Evolutionary conservation across 37 sponge, comb jelly and placozoan species (phyloP).

Genomic region (Cladorhizidae sp.): DNA sequence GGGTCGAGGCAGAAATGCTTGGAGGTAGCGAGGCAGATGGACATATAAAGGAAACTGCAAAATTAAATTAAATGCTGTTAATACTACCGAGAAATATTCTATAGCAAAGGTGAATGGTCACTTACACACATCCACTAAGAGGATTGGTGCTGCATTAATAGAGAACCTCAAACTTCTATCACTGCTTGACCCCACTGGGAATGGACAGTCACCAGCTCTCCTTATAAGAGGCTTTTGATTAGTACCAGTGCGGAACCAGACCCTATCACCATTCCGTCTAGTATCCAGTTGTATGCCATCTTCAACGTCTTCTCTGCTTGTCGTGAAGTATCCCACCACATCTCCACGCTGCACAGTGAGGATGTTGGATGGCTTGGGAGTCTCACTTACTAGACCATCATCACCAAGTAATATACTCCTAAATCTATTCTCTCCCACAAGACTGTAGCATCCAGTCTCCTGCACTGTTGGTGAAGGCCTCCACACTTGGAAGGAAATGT

Average conservation of each 20-base stretch:
- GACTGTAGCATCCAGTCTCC: conserved; percentile 13
- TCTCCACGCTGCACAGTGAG: conserved; percentile 45
- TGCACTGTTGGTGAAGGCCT: conserved; percentile 31
- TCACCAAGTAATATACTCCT: conserved; percentile 1
- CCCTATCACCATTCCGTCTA: background rate
- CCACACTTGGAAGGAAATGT: conserved; percentile 52
- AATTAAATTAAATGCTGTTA: too few relatives aligned
- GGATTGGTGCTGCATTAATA: conserved; percentile 11
- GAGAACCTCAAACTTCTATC: background rate
- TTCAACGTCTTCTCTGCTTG: too few relatives aligned
- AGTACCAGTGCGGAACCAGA: background rate
- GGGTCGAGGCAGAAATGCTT: too few relatives aligned
- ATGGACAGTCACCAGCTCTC: background rate
- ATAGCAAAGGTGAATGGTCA: background rate
- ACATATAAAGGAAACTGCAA: too few relatives aligned
- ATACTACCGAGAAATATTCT: too few relatives aligned
- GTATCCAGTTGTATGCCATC: background rate
- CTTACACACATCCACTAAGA: background rate
- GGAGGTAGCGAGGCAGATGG: too few relatives aligned
- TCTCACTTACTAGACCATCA: conserved; percentile 4
- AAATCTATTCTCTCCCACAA: conserved; percentile 37
- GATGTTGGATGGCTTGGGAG: conserved; percentile 1
- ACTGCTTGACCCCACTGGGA: conserved; percentile 3
- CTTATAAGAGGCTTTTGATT: background rate
- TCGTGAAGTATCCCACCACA: conserved; percentile 38